Conservation (phyloP, 2,888 invertebrate genomes). For the Drosophila formosana region DNA sequence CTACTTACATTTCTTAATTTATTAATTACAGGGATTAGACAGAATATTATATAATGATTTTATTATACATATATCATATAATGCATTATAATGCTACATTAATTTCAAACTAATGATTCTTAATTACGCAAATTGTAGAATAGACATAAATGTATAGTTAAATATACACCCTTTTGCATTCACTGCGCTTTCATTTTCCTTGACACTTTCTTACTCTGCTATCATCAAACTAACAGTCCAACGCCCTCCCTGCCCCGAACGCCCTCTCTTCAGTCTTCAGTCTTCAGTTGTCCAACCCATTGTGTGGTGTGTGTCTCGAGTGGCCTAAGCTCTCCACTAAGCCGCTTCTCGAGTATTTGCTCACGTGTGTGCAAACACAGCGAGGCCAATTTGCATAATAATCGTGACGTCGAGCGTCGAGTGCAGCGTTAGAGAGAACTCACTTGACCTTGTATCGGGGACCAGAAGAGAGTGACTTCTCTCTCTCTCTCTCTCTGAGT, state of each 20-base stretch:
- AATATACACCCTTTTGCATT: not conserved
- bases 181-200: conserved; percentile 22
- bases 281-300: conserved; percentile 7
- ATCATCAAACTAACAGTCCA: conserved; percentile 1
- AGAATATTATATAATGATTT: too few species aligned
- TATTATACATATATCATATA: too few species aligned
- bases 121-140: not conserved
- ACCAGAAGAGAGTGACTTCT: not conserved
- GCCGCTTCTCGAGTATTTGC: conserved; percentile 68
- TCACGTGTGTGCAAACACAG: conserved; percentile 71
- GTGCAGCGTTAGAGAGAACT: conserved; percentile 29
- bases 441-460: conserved; percentile 67
- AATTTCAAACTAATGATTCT: too few species aligned
- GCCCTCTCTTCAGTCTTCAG: not conserved
- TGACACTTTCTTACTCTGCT: not conserved
- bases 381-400: conserved; percentile 78
- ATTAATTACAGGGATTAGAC: too few species aligned
- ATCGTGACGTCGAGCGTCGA: conserved; percentile 52
- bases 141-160: not conserved
- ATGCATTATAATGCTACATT: too few species aligned
- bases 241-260: too few species aligned
- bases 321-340: conserved; percentile 38
- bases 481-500: not conserved
- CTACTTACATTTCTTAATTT: too few species aligned
- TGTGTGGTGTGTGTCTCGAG: conserved; percentile 57